Conservation (phyloP, 2,113 vertebrate species). For the Cephalopterus ornatus region DNA sequence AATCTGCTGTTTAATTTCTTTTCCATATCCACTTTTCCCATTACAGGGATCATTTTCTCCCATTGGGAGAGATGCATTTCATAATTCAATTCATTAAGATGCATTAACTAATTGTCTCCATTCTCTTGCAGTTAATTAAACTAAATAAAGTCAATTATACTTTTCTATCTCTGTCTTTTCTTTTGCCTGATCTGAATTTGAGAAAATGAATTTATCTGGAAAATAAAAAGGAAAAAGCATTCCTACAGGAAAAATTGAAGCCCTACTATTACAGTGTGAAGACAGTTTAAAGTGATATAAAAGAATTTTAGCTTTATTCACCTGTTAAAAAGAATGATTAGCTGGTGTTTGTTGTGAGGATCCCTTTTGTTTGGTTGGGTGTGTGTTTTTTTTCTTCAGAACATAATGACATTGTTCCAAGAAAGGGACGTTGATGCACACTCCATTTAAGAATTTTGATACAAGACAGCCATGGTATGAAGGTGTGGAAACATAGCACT, state of each 20-base stretch:
- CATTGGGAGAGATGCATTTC: slow-evolving; percentile 29
- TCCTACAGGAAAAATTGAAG: background rate
- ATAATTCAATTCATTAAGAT: slow-evolving; percentile 61
- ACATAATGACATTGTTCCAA: background rate
- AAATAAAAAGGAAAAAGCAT: background rate
- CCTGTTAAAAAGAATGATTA: background rate
- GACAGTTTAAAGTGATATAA: background rate
- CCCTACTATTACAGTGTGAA: background rate
- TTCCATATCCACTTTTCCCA: slow-evolving; percentile 1
- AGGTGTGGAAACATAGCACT: background rate
- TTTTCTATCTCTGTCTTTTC: slow-evolving; percentile 36
- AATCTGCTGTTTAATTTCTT: background rate
- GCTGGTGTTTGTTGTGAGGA: background rate
- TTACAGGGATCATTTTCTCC: slow-evolving; percentile 38
- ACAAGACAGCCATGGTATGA: background rate
- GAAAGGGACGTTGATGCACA: background rate
- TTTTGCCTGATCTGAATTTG: slow-evolving; percentile 34
- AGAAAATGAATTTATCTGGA: background rate
- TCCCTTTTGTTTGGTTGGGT: background rate
- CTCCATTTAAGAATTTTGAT: background rate
- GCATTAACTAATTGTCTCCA: slow-evolving; percentile 60
- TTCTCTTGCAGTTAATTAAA: slow-evolving; percentile 68
- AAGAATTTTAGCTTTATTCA: background rate
- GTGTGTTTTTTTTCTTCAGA: background rate
- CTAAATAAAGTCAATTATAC: slow-evolving; percentile 63